Base-by-base conservation (phyloP, 1,140 invertebrate species). In the Pseudomyrmex sp. region DNA sequence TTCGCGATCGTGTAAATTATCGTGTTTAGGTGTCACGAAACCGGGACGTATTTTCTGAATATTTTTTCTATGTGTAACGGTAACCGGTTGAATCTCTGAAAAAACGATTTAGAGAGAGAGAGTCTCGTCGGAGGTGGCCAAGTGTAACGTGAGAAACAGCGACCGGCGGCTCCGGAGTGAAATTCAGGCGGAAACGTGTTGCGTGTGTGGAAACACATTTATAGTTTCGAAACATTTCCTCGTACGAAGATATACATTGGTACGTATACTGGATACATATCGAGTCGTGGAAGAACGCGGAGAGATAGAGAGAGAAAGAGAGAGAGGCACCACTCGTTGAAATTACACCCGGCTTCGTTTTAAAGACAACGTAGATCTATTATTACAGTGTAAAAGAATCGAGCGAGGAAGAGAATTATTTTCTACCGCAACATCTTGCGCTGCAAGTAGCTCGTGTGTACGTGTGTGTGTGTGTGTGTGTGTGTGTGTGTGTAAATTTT, bases 11-110 rank as follows among this genome's bases (percentile, higher is more conserved):
- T 4, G 8, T 44, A 18, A 2, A 26, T 63, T 18, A 12, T 46
- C 13, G 10, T 7, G 66, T 87, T 82, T 86, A 18, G 52, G 66
- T 72, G 75, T 72, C 70, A 74, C 70, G 72, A 20, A 86, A 86
- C 68, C 66, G 69, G 80, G 54, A 35, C 63, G 65, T 86, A 76
- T 80, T 80, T 86, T 80, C 70, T 59, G 46, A 65, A 56, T 35
- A 76, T 84, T 88, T 84, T 87, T 58, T 35, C 35, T 35, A 5
- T 7, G 58, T 75, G 10, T 85, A 82, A 82, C 76, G 83, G 72
- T 85, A 83, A 83, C 13, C 9, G 7, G 9, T 10, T 35, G 54
- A n/a, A 59, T 79, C 35, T 20, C 15, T 18, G 44, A 73, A 68
- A 68, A 77, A 76, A 72, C 12, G 10, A 68, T 74, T 72, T 58